phyloP scores from a whole-genome alignment of 2,113 vertebrate genomes.

The Anser cygnoides region DNA sequence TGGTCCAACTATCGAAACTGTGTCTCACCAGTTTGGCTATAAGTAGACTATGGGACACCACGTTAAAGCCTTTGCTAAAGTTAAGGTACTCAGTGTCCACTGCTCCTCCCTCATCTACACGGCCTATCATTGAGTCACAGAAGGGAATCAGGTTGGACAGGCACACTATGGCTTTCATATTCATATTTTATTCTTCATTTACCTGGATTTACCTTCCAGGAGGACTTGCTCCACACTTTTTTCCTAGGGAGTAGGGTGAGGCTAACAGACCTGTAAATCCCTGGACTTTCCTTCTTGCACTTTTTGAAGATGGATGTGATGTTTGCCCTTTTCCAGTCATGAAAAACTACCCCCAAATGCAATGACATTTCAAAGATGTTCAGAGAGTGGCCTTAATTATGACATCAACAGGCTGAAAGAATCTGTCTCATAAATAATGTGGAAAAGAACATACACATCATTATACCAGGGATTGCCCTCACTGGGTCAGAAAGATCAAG shows the following conservation, averaged over 20 bases:
- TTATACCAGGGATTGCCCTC: neutral
- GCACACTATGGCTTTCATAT: neutral
- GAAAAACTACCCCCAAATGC: neutral
- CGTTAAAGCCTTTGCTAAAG: neutral
- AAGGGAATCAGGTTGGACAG: neutral
- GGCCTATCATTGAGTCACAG: neutral
- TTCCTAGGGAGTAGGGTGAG: neutral
- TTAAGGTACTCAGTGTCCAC: too few species aligned
- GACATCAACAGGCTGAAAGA: neutral
- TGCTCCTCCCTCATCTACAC: neutral
- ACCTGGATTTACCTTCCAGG: neutral
- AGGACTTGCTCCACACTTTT: neutral
- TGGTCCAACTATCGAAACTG: neutral
- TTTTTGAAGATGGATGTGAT: neutral
- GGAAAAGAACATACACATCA: neutral
- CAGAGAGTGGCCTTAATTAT: neutral
- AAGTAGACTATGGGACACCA: neutral
- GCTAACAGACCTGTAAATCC: neutral
- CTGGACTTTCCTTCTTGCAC: neutral
- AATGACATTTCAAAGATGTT: neutral
- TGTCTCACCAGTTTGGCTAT: neutral
- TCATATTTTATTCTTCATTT: neutral
- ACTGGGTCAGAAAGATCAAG: neutral
- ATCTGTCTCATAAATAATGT: neutral
- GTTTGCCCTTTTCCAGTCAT: neutral